Base-by-base conservation (phyloP, 2,888 invertebrate species). In the Tolmerus cingulatus region DNA sequence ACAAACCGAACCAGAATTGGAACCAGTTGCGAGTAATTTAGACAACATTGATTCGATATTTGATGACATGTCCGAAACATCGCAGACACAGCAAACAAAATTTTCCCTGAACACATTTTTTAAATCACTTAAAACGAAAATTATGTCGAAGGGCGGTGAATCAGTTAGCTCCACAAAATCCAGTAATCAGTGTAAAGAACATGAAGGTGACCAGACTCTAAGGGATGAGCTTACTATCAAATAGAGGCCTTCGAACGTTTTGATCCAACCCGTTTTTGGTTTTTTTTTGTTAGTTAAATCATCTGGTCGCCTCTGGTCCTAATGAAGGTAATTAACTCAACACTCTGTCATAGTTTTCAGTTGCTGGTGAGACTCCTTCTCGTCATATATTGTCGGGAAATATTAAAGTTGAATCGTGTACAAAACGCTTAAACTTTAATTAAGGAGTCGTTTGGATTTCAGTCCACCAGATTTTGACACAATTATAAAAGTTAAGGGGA, bases 141-240 rank as follows among this genome's bases (percentile, higher is more conserved):
- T 78, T 43, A 40, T 40, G 19, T 12, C 78, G 9, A 23, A 66
- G 27, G 12, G 27, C 4, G 14, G 27, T 66, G 66, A 66, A 27
- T 27, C 66, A 19, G 27, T 66, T 19, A 9, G 27, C 66, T 14
- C 66, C 66, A 66, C 66, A 66, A 66, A 40, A 19, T 23, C 34
- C 19, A 43, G 37, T 9, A 78, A 14, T 43, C 78, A 46, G 23
- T 37, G 43, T 76, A 34, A 37, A 19, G 40, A 78, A 3, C 78
- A 12, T 23, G 78, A 78, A 23, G 78, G 40, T 40, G 78, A 78
- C 43, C 23, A 78, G 43, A 14, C 78, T 23, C n/a, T 78, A 9
- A n/a, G 43, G 78, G 78, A 78, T 19, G 78, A 78, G 78, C 78
- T 78, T 78, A 78, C 40, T 43, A 78, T 78, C 78, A 78, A 78